These are phyloP conservation scores for Stichopus horrens DNA, from an alignment of 53 echinoderm and acorn worm species.

Conservation along the genomic window DNA sequence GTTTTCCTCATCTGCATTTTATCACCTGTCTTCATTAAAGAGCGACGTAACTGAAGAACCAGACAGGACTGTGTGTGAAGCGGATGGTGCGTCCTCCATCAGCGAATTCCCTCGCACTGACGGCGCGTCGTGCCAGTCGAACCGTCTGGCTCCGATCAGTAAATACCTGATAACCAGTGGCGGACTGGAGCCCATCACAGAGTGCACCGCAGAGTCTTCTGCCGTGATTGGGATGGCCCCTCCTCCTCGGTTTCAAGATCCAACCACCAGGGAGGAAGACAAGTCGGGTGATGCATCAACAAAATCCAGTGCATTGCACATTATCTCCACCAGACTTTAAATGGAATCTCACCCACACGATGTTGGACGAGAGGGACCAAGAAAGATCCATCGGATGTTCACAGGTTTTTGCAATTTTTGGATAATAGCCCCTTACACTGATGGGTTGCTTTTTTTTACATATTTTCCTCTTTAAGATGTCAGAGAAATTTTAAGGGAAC, in stretches of 20 bases:
- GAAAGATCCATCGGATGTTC: no score
- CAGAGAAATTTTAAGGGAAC: no score
- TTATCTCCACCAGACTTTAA: neutral
- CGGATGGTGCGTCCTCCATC: neutral
- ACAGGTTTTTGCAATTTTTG: no score
- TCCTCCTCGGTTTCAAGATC: neutral
- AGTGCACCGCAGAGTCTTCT: neutral
- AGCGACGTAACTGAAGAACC: slow-evolving; percentile 26
- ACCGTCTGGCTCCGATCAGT: no score
- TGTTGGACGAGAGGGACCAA: no score
- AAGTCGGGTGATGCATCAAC: neutral
- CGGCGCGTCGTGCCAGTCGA: no score
- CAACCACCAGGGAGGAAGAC: neutral
- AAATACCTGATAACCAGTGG: neutral
- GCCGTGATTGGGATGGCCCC: neutral
- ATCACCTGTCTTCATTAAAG: neutral
- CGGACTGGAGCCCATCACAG: neutral
- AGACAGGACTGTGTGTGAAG: neutral
- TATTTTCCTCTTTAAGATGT: no score
- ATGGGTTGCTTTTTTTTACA: no score
- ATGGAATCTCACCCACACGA: no score
- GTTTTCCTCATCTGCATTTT: neutral
- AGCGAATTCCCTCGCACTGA: no score
- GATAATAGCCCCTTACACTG: no score
- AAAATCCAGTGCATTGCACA: neutral